phyloP scores from a whole-genome alignment of 2,888 invertebrate species.

The Cantharis nigra region DNA sequence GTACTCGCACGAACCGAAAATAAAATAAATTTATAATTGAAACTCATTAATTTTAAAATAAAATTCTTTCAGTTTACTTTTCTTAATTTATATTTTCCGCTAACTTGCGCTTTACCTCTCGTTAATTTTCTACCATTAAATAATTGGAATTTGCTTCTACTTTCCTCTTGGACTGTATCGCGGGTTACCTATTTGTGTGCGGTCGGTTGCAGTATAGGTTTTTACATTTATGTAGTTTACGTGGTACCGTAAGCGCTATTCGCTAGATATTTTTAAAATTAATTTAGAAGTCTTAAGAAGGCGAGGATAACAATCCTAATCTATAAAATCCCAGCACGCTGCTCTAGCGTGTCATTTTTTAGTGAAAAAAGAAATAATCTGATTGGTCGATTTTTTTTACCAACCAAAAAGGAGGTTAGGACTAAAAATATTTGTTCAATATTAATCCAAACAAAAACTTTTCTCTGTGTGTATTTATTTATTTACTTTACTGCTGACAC shows the following conservation, averaged over 20 bases:
- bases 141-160: neutral
- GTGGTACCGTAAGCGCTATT: too few relatives aligned
- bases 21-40: neutral
- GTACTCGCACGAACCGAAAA: neutral
- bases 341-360: too few relatives aligned
- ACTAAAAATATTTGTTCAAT: too few relatives aligned
- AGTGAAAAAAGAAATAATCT: too few relatives aligned
- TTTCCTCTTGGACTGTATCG: too few relatives aligned
- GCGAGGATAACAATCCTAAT: neutral
- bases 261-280: neutral
- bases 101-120: neutral
- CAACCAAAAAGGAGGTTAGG: too few relatives aligned
- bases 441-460: too few relatives aligned
- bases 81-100: neutral
- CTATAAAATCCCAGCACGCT: too few relatives aligned
- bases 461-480: too few relatives aligned
- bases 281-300: neutral
- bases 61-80: neutral
- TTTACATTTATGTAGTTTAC: too few relatives aligned
- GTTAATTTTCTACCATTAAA: neutral
- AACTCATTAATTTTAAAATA: neutral
- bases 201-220: neutral
- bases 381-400: too few relatives aligned
- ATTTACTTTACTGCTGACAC: too few relatives aligned
- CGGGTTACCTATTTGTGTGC: neutral